Evolutionary conservation across 2,888 invertebrate genomes (phyloP).

Genomic region (Pristionchus exspectatus): DNA sequence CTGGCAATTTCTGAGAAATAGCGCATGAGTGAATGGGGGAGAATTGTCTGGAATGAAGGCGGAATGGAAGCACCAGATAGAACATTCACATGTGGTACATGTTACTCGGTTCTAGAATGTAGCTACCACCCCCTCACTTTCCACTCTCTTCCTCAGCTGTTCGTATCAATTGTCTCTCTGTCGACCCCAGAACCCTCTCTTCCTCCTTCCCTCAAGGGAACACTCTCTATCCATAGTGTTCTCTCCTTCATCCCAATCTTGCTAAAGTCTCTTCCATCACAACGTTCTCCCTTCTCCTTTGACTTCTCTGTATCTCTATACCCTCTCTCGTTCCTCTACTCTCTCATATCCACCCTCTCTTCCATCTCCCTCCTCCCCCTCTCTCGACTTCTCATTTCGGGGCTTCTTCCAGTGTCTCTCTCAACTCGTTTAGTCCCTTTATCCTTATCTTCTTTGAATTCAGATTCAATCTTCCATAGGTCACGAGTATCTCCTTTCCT

Average conservation of each 20-base stretch:
- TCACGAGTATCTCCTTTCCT: conserved; percentile 14
- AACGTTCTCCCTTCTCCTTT: conserved; percentile 25
- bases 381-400: conserved; percentile 31
- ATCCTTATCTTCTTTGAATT: conserved; percentile 22
- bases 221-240: background rate
- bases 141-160: conserved; percentile 35
- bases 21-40: background rate
- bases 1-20: background rate
- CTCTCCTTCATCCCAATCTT: conserved; percentile 21
- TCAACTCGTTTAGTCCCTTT: conserved; percentile 38
- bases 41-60: background rate
- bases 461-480: background rate
- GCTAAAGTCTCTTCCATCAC: conserved; percentile 10
- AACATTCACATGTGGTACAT: background rate
- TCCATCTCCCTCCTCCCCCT: conserved; percentile 15
- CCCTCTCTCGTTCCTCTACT: background rate
- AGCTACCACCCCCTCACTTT: background rate
- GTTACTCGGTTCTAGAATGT: background rate
- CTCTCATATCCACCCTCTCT: conserved; percentile 16
- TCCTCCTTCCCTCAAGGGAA: conserved; percentile 17
- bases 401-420: conserved; percentile 48
- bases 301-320: conserved; percentile 12
- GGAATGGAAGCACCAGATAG: background rate
- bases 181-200: conserved; percentile 18
- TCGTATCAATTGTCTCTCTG: conserved; percentile 30